These are phyloP conservation scores for Pteromalus puparum DNA, from an alignment of 1,140 invertebrate genomes.

Conservation along the genomic window DNA sequence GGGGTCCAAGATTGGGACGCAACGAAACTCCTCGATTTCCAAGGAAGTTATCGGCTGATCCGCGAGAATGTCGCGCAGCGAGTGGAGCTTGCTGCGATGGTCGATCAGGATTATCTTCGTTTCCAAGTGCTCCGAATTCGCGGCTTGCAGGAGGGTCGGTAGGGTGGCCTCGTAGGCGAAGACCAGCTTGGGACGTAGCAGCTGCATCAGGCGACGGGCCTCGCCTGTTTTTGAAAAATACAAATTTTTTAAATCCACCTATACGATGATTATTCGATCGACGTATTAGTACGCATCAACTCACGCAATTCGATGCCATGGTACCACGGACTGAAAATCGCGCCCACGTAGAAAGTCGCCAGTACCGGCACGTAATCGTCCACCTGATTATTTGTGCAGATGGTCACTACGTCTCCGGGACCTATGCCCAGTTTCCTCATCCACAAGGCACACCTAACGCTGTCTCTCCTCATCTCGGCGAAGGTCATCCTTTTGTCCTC, in stretches of 20 bases:
- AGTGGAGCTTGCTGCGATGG: conserved; percentile 30
- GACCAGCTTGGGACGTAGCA: conserved; percentile 67
- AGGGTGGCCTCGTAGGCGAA: conserved; percentile 61
- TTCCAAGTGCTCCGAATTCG: conserved; percentile 52
- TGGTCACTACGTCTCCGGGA: conserved; percentile 69
- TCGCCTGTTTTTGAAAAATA: conserved; percentile 50
- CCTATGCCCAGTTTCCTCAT: conserved; percentile 69
- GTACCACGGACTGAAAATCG: conserved; percentile 57
- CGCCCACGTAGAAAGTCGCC: conserved; percentile 72
- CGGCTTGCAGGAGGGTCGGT: conserved; percentile 54
- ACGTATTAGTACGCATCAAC: background rate
- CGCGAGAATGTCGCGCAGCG: background rate
- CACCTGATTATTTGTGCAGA: conserved; percentile 73
- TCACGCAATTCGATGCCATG: conserved; percentile 36
- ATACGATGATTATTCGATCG: too few species aligned
- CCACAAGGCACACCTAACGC: conserved; percentile 66
- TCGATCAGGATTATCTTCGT: conserved; percentile 63
- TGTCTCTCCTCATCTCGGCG: conserved; percentile 64
- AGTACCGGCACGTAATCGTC: conserved; percentile 73
- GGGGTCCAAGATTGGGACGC: conserved; percentile 31
- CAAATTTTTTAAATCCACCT: too few species aligned
- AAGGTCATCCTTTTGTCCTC: conserved; percentile 71
- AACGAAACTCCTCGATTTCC: conserved; percentile 43
- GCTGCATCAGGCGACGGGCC: conserved; percentile 62
- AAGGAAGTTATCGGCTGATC: background rate